A percentile compares a stretch with the other conserved stretches of the same genome.
phyloP scores from a whole-genome alignment of 2,797 vertebrate species.

The Pangasius larnaudii region DNA sequence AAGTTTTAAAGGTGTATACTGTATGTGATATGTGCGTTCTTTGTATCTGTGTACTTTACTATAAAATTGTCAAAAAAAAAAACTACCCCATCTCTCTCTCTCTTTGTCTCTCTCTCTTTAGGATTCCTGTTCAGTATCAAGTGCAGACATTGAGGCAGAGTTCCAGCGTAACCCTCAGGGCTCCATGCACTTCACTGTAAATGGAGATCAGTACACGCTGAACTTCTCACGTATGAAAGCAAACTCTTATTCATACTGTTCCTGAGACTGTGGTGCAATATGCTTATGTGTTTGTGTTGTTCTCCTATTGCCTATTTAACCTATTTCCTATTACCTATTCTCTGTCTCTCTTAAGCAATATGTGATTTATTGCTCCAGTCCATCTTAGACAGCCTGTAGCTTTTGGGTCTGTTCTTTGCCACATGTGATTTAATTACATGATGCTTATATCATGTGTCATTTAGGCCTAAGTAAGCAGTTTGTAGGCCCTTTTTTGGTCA shows the following conservation, averaged over 20 bases:
- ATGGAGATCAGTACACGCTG: conserved; percentile 54
- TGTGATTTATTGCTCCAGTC: neutral
- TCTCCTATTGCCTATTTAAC: neutral
- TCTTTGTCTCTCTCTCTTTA: conserved; percentile 43
- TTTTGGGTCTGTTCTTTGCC: neutral
- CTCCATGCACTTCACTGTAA: conserved; percentile 59
- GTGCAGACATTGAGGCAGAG: conserved; percentile 66
- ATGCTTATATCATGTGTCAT: neutral
- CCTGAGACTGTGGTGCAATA: neutral
- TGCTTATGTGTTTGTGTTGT: neutral
- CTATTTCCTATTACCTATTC: too few species aligned
- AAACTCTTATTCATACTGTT: neutral
- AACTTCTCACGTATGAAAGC: conserved; percentile 66
- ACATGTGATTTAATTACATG: neutral
- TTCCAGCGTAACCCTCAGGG: conserved; percentile 53
- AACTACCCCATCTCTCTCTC: neutral
- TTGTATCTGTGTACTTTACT: neutral
- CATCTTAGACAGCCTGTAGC: neutral
- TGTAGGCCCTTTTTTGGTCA: neutral
- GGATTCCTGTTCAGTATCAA: conserved; percentile 59
- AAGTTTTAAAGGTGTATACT: neutral
- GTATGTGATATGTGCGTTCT: neutral
- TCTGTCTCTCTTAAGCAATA: neutral
- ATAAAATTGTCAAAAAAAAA: neutral
- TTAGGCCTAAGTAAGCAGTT: neutral